Percentiles rank a stretch among this genome's conserved stretches.
These are phyloP conservation scores for Drosophila neotestacea DNA, from an alignment of 2,888 invertebrate genomes.

Conservation along the genomic window DNA sequence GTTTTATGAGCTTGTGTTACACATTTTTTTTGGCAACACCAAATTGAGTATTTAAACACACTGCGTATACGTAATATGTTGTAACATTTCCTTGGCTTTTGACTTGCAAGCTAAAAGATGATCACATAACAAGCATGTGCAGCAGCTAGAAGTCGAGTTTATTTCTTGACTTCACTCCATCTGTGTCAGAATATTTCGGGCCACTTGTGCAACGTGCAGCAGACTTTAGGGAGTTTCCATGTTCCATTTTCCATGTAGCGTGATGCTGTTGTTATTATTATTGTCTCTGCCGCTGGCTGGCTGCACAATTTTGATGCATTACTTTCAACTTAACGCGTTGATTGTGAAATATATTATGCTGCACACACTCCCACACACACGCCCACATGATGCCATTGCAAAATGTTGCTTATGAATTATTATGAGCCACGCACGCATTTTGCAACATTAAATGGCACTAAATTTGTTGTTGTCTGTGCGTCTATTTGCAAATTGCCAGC, in stretches of 20 bases:
- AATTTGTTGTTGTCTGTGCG: conserved; percentile 74
- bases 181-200: conserved; percentile 56
- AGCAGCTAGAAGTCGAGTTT: conserved; percentile 18
- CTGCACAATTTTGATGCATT: conserved; percentile 71
- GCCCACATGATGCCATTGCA: conserved; percentile 58
- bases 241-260: conserved; percentile 1
- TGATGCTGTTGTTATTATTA: conserved; percentile 14
- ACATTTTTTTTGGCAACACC: neutral
- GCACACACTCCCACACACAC: conserved; percentile 25
- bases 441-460: conserved; percentile 80
- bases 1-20: neutral
- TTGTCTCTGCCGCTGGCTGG: conserved; percentile 23
- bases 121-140: conserved; percentile 10
- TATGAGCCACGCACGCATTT: conserved; percentile 78
- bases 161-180: conserved; percentile 49
- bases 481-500: conserved; percentile 74
- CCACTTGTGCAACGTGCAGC: conserved; percentile 24
- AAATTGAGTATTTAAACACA: neutral
- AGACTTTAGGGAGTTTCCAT: conserved; percentile 4
- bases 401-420: conserved; percentile 81
- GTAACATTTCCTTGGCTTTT: neutral
- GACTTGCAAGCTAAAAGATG: conserved; percentile 16
- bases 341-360: conserved; percentile 65
- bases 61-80: conserved; percentile 11
- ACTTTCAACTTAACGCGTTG: conserved; percentile 80